These are phyloP conservation scores for Mythimna loreyi DNA, from an alignment of 2,888 invertebrate genomes.

Conservation along the genomic window DNA sequence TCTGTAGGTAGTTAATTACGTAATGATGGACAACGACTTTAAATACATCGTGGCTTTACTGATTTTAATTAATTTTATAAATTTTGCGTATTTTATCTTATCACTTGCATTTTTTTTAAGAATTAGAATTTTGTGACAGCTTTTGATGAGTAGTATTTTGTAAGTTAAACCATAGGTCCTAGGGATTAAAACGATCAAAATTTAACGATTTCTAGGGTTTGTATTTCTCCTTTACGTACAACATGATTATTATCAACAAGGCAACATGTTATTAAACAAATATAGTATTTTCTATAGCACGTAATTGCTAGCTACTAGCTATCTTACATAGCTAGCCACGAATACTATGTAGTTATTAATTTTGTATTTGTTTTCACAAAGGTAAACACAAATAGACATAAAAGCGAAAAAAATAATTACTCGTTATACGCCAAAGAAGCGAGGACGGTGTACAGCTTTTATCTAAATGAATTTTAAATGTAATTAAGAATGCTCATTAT, in stretches of 20 bases:
- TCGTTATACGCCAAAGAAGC: slow-evolving; percentile 27
- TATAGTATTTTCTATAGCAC: neutral
- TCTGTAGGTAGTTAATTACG: too few relatives aligned
- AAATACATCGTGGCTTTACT: too few relatives aligned
- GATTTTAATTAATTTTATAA: too few relatives aligned
- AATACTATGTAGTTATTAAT: neutral
- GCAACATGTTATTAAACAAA: neutral
- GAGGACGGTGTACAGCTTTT: slow-evolving; percentile 19
- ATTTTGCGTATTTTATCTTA: too few relatives aligned
- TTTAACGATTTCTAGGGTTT: too few relatives aligned
- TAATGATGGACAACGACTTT: too few relatives aligned
- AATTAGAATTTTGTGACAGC: too few relatives aligned
- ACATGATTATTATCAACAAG: neutral
- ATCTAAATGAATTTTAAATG: slow-evolving; percentile 32
- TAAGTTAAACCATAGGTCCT: too few relatives aligned
- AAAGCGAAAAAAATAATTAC: slow-evolving; percentile 27
- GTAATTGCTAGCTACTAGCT: neutral
- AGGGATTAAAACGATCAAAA: too few relatives aligned
- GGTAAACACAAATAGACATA: neutral
- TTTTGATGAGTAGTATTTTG: too few relatives aligned
- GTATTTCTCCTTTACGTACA: neutral
- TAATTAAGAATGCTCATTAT: slow-evolving; percentile 32
- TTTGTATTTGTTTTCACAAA: slow-evolving; percentile 6
- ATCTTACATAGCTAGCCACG: neutral
- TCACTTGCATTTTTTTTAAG: too few relatives aligned